Evolutionary conservation across 2,888 invertebrate genomes (phyloP), one percentile per base, ranked within the genome.

Genomic region (Tuta absoluta): DNA sequence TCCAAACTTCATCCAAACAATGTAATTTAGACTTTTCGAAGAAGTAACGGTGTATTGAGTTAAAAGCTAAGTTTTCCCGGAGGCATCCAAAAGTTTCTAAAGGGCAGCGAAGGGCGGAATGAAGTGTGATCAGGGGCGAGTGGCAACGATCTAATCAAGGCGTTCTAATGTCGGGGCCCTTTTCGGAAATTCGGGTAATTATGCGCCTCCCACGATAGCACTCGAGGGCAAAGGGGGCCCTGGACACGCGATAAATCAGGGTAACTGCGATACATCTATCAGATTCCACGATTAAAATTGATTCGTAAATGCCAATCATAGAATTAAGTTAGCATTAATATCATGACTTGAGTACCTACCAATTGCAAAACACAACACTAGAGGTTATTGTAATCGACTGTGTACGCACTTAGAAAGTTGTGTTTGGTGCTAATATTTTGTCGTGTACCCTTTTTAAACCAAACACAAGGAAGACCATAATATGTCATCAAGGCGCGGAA

Each of bases 191-290:
- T 72, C 73, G 75, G 76, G 80, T 84, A 85, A 85, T 84, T 81
- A 78, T 79, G 70, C 75, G 78, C 75, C 78, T 82, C 86, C 79
- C 77, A 73, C 74, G 80, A 80, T 75, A 74, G 75, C 71, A 71
- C 69, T 78, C 74, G 71, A 75, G 74, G 75, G 41, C 41, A 41
- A 11, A 45, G 45, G 45, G 45, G 78, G 78, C 73, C 73, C 69
- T 73, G 66, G 71, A 70, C 75, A 72, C 74, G 73, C 71, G 71
- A 86, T 89, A 88, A 86, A 89, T 89, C 85, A 86, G 76, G 77
- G 73, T 84, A 85, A 86, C 77, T 77, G 73, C 70, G 75, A 79
- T 81, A 73, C 75, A 75, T 75, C 74, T 78, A 75, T 74, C 74
- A 68, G 65, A 75, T 72, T 75, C 69, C 64, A 68, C 67, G 17